Evolutionary conservation across 2,113 vertebrate genomes (phyloP).

Genomic region (Tachysurus fulvidraco): DNA sequence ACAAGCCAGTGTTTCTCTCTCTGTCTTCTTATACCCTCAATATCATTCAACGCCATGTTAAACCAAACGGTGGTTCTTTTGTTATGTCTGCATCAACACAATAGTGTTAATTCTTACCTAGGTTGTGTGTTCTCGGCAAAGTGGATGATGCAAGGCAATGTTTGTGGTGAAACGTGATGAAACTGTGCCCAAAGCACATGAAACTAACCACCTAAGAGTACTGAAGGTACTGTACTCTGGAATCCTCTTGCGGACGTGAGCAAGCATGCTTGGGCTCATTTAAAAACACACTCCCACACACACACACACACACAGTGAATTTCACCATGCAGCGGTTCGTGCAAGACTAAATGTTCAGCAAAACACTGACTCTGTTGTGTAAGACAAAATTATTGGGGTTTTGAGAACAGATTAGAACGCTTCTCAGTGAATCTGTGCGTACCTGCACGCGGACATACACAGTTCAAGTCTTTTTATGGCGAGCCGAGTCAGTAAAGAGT

Average conservation of each 20-base stretch:
- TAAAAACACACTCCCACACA: background rate
- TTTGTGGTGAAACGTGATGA: constrained; percentile 56
- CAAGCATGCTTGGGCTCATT: constrained; percentile 44
- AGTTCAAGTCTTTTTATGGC: constrained; percentile 17
- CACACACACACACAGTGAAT: constrained; percentile 3
- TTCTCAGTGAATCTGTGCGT: background rate
- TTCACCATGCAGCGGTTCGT: background rate
- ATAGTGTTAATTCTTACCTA: background rate
- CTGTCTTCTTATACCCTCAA: background rate
- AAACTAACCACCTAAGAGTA: constrained; percentile 32
- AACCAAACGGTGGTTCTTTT: background rate
- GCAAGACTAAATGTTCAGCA: background rate
- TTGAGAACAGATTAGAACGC: constrained; percentile 18
- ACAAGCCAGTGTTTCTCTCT: background rate
- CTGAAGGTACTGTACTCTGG: constrained; percentile 23
- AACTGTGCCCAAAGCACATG: constrained; percentile 9
- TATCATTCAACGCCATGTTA: constrained; percentile 2
- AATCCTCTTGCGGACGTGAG: constrained; percentile 58
- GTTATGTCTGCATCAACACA: background rate
- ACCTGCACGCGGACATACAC: background rate
- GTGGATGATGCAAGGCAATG: constrained; percentile 29
- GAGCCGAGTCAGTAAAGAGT: constrained; percentile 9
- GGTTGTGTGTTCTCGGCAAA: background rate
- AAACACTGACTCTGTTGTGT: constrained; percentile 27
- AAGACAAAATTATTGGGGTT: constrained; percentile 31